Conservation (phyloP, 2,113 vertebrate species). For the Rhynchomys soricoides region DNA sequence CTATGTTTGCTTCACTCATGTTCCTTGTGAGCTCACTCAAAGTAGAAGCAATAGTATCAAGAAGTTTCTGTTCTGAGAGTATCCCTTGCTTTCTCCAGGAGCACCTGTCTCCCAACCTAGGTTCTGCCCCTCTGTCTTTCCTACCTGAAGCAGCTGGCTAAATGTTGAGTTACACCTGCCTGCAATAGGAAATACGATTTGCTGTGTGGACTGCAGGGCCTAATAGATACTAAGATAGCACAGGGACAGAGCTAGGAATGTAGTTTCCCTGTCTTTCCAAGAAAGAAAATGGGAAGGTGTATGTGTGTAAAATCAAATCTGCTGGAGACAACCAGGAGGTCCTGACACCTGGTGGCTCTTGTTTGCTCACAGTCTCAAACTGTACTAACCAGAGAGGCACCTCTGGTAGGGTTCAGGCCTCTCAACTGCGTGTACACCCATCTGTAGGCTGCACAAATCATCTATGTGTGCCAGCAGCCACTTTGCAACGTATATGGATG, state of each 20-base stretch:
- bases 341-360: not conserved
- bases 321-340: not conserved
- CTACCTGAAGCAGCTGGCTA: conserved; percentile 25
- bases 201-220: not conserved
- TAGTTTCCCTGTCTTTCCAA: not conserved
- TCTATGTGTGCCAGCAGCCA: not conserved
- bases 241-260: not conserved
- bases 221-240: not conserved
- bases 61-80: conserved; percentile 2
- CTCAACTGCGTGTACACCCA: not conserved
- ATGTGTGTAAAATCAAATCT: not conserved
- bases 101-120: conserved; percentile 2
- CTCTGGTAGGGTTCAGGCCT: not conserved
- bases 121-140: conserved; percentile 29
- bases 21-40: conserved; percentile 18
- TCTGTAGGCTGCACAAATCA: not conserved
- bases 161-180: not conserved
- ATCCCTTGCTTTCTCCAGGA: conserved; percentile 21
- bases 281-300: not conserved
- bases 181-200: conserved; percentile 23
- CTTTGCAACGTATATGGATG: not conserved
- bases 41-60: not conserved
- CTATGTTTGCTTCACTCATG: conserved; percentile 24
- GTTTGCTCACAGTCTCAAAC: not conserved
- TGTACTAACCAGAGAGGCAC: not conserved